Evolutionary conservation across 2,113 vertebrate genomes (phyloP), one percentile per base, ranked within the genome.

Genomic region (Anser cygnoides): DNA sequence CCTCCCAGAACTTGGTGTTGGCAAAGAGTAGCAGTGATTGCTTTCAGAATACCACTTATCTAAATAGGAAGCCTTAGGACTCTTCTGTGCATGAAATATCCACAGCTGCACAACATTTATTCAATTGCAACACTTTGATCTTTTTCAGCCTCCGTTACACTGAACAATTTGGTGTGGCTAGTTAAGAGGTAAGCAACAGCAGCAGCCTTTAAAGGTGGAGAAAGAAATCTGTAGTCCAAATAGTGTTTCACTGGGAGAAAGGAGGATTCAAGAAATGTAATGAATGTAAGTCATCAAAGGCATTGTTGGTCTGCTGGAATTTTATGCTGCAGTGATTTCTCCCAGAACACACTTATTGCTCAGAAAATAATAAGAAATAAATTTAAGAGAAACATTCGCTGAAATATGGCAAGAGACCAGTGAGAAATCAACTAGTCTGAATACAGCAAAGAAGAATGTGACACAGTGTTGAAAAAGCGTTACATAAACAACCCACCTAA

Each of bases 1-100:
- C 54, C 66, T 92, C 80, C 61, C 49, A 87, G 87, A 89, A 92
- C 9, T 84, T 68, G 61, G 19, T 84, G 57, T 39, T 91, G 77
- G 87, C 80, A 95, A 84, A 94, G 67, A 89, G 26, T 15, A 81
- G 61, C 87, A 94, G 57, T 5, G 33, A 84, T 58, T 76, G 66
- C 77, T 91, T 82, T 92, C 70, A 37, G 55, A 92, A 89, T 57
- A 57, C 17, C 44, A 79, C 89, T 96, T 96, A 66, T 70, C 74
- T 93, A 73, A 93, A 84, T 19, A 84, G 84, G 37, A 93, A 93
- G 62, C 50, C 52, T 74, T 85, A 91, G 66, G 75, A 76, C 58
- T 87, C 77, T 84, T 92, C 39, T 76, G 84, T 74, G 81, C 49
- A 54, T 58, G 62, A 87, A 82, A 93, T 23, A 22, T 78, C 63